Base-by-base conservation (phyloP, 2,797 vertebrate species). In the Xiphophorus birchmanni region DNA sequence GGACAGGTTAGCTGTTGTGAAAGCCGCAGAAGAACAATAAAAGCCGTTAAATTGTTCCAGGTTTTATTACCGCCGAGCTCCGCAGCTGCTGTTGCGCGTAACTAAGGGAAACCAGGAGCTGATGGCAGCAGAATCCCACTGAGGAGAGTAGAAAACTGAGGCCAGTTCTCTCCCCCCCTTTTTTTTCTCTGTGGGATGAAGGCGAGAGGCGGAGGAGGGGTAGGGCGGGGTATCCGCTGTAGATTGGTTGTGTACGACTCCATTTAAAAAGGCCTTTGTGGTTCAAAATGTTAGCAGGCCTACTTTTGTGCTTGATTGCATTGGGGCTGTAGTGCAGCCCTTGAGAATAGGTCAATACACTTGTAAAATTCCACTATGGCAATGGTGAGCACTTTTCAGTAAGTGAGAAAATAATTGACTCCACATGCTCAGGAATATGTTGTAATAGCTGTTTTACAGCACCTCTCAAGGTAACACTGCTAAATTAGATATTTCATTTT, bases 11-110 rank as follows among this genome's bases (percentile, higher is more conserved):
- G 97, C 96, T 97, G 93, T 91, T 88, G 95, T 96, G 95, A 96
- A 96, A 96, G 96, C 96, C 96, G 90, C 97, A 95, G 96, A 96
- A 97, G 96, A 98, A 99, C 97, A 99, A 97, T 99, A 98, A 98
- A 98, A 97, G 96, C 97, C 80, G 95, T 97, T 97, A 98, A 97
- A 99, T 97, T 97, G 97, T 96, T 96, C 93, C 95, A 93, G 94
- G 95, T 97, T 96, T 99, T 99, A 99, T 97, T 97, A 96, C 96
- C 90, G 75, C 90, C 86, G 91, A 96, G 96, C 94, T 90, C 82
- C 90, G 90, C 97, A 98, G 97, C 97, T 98, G 98, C 97, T 96
- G 96, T 97, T 95, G 94, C 95, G 96, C 95, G 96, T 97, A 96
- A 96, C 96, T 96, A 95, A 95, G 95, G 96, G 96, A 96, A 96